Evolutionary conservation across 2,888 invertebrate genomes (phyloP), one percentile per base, ranked within the genome.

Genomic region (Phanerotoma sp.): DNA sequence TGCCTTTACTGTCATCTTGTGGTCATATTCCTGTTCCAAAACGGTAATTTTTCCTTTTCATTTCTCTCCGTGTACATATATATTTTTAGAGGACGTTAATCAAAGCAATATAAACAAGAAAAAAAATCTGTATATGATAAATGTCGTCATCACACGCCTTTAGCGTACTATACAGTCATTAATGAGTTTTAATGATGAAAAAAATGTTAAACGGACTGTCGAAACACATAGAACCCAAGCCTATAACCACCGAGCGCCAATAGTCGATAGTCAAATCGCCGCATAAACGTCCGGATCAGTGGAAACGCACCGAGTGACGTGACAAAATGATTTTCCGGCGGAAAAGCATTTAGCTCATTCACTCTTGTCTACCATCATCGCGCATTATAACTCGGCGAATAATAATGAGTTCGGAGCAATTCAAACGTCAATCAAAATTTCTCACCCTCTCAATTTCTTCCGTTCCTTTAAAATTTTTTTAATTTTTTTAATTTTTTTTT

Each of bases 281-380:
- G 41, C 49, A 30, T 49, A 56, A 51, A 60, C 48, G 58, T 50
- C 41, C 44, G 48, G 16, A 33, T 22, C 33, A 32, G 56, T 49
- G 51, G 55, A 57, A 57, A 57, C 57, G 56, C 57, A 51, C 42
- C 51, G 50, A 42, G 37, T 58, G 56, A 56, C 56, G 57, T 51
- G 60, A 48, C 44, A 51, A 52, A 54, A 60, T 57, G 49, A 60
- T 54, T 57, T 53, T 56, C 53, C 47, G 51, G 32, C 40, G 51
- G 56, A 56, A 59, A 59, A 56, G 59, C 59, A 37, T 48, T 48
- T 38, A 21, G 15, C 25, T 22, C 38, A 11, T 22, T 22, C 28
- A 25, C 25, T 25, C 7, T 9, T 42, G 15, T 42, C 15, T 5
- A 21, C 13, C 18, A 28, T n/a, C n/a, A n/a, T 33, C 10, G 18